phyloP scores from a whole-genome alignment of 2,113 vertebrate species.

The Vimba vimba region DNA sequence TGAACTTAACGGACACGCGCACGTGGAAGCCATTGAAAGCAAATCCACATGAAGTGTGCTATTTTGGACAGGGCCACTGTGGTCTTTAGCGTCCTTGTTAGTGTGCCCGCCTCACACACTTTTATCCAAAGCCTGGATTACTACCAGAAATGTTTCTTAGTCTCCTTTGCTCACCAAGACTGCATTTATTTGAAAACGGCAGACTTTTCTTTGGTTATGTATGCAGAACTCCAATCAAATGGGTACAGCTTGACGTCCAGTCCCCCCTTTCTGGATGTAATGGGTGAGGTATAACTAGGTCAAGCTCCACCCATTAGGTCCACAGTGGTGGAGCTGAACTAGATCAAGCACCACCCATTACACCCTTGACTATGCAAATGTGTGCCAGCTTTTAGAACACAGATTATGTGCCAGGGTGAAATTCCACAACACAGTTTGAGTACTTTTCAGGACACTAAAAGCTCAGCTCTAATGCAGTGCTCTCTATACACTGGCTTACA shows the following conservation, averaged over 20 bases:
- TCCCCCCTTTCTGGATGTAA: too few species aligned
- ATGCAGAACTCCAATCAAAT: background rate
- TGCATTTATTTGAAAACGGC: background rate
- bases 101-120: background rate
- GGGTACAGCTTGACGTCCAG: too few species aligned
- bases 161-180: background rate
- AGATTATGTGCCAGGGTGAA: conserved; percentile 23
- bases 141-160: too few species aligned
- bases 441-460: conserved; percentile 11
- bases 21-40: too few species aligned
- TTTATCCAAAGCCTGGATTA: background rate
- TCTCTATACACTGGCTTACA: background rate
- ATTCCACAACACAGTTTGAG: background rate
- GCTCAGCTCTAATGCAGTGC: conserved; percentile 19
- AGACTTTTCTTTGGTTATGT: background rate
- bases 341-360: too few species aligned
- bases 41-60: too few species aligned
- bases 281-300: too few species aligned
- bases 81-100: too few species aligned
- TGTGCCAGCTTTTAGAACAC: conserved; percentile 32
- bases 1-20: too few species aligned
- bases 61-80: too few species aligned
- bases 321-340: too few species aligned
- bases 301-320: too few species aligned
- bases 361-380: background rate